Evolutionary conservation across 53 echinoderm and acorn worm species (phyloP).

Genomic region (Hippasteria phrygiana): DNA sequence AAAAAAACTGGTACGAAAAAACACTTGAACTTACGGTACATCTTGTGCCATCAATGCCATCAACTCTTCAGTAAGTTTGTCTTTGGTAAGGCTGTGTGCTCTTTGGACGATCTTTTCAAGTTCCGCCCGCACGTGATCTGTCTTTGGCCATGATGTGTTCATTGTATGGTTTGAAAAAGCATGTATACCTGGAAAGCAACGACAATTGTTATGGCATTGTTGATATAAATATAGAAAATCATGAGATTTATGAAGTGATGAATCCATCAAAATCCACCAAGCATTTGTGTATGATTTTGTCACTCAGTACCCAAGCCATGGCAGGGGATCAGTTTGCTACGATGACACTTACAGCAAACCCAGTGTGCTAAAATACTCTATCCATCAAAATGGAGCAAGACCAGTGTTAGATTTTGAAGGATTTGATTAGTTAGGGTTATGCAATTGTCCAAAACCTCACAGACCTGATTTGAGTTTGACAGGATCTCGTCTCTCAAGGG

Average conservation of each 20-base stretch:
- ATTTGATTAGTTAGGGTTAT: not conserved
- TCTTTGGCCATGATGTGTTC: slow-evolving; percentile 40
- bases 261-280: not conserved
- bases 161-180: slow-evolving; percentile 47
- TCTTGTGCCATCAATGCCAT: slow-evolving; percentile 9
- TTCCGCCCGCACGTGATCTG: slow-evolving; percentile 12
- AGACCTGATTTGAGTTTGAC: slow-evolving; percentile 33
- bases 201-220: not conserved
- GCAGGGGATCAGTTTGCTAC: no score
- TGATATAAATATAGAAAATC: not conserved
- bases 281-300: not conserved
- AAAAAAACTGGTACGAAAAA: not conserved
- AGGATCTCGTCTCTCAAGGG: not conserved
- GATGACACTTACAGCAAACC: no score
- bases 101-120: slow-evolving; percentile 21
- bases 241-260: no score
- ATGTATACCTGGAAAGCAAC: slow-evolving; percentile 29
- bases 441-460: not conserved
- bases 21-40: slow-evolving; percentile 23
- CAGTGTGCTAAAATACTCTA: no score
- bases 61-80: slow-evolving; percentile 15
- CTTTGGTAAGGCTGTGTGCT: slow-evolving; percentile 23
- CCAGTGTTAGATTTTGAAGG: not conserved
- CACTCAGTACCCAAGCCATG: no score
- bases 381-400: no score